Evolutionary conservation across 1,140 invertebrate species (phyloP).

Genomic region (Calephelis virginiensis): DNA sequence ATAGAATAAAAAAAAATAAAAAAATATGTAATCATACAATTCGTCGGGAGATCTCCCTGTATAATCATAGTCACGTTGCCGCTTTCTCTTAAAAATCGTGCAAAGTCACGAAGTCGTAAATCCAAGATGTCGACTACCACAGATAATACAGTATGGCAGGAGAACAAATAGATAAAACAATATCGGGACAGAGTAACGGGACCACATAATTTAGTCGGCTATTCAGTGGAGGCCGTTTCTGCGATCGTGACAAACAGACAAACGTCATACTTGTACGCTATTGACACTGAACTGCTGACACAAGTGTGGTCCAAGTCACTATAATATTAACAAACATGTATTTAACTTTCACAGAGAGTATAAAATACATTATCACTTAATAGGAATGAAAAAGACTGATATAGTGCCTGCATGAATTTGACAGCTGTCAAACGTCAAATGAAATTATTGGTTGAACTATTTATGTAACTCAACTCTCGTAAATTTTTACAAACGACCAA

Average conservation of each 20-base stretch:
- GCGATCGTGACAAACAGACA: slow-evolving; percentile 37
- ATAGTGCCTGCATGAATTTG: too few species aligned
- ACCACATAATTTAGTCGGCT: slow-evolving; percentile 25
- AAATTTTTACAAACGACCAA: too few species aligned
- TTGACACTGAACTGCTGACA: slow-evolving; percentile 26
- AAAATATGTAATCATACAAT: too few species aligned
- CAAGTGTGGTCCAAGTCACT: slow-evolving; percentile 22
- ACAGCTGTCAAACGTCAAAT: too few species aligned
- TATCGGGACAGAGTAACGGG: slow-evolving; percentile 30
- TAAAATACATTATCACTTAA: not conserved
- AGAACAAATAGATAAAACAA: slow-evolving; percentile 25
- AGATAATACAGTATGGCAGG: slow-evolving; percentile 20
- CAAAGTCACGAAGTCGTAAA: slow-evolving; percentile 19
- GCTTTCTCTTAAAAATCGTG: too few species aligned
- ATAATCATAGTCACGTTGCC: too few species aligned
- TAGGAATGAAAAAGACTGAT: too few species aligned
- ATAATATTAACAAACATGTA: too few species aligned
- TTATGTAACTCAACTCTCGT: too few species aligned
- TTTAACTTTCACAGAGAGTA: not conserved
- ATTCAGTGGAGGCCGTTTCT: slow-evolving; percentile 26
- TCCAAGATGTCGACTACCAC: slow-evolving; percentile 11
- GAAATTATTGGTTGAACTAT: too few species aligned
- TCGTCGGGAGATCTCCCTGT: too few species aligned
- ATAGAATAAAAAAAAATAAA: too few species aligned
- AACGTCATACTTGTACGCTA: slow-evolving; percentile 25